These are phyloP conservation scores for Chymomyza caudatula DNA, from an alignment of 2,888 invertebrate genomes.

Conservation along the genomic window DNA sequence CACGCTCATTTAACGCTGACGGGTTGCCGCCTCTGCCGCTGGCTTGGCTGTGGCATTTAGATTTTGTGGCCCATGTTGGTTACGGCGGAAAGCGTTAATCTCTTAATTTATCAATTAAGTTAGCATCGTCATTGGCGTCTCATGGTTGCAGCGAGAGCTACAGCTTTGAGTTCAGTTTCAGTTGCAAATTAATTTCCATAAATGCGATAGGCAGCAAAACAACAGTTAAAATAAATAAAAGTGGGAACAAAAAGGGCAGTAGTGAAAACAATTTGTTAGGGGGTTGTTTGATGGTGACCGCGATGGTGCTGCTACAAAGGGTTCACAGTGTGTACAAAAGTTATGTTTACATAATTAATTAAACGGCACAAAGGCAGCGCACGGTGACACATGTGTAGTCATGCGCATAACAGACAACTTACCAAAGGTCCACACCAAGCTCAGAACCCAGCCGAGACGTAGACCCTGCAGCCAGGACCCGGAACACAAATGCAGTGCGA, in stretches of 20 bases:
- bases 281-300: not conserved
- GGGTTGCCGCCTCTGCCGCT: conserved; percentile 31
- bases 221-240: not conserved
- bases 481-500: conserved; percentile 2
- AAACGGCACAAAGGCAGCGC: conserved; percentile 62
- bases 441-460: conserved; percentile 6
- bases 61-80: conserved; percentile 40
- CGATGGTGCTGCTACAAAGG: conserved; percentile 26
- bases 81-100: conserved; percentile 63
- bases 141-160: conserved; percentile 19
- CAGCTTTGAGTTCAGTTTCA: conserved; percentile 56
- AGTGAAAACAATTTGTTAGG: not conserved
- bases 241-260: not conserved
- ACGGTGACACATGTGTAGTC: conserved; percentile 36
- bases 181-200: conserved; percentile 75
- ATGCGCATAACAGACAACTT: not conserved
- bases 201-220: conserved; percentile 53
- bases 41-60: too few relatives aligned
- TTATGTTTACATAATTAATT: conserved; percentile 73
- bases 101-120: conserved; percentile 72
- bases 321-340: conserved; percentile 48
- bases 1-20: conserved; percentile 54
- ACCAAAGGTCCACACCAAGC: not conserved
- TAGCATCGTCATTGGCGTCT: conserved; percentile 13
- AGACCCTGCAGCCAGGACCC: not conserved